Base-by-base conservation (phyloP, 2,113 vertebrate genomes). In the Ceuthmochares aereus region DNA sequence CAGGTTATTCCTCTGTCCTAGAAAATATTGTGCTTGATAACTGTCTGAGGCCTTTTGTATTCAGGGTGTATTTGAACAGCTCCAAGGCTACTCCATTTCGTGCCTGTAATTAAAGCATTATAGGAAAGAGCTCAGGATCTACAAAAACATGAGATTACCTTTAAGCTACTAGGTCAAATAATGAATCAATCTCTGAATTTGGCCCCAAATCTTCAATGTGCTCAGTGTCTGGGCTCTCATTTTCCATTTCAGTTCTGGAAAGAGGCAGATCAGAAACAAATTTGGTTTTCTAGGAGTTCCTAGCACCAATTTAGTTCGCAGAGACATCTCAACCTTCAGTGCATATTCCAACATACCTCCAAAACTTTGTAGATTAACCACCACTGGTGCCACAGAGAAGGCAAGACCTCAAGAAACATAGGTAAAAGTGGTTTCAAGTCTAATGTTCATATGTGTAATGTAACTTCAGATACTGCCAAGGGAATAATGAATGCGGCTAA, bases 311-410 rank as follows among this genome's bases (percentile, higher is more conserved):
- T 87, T 34, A 45, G 4, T 21, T 56, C 45, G 49, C 49, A 40
- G 1, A 32, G 42, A 17, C 32, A 12, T 36, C 25, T 81, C 49
- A 36, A 4, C 32, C 29, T 89, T 66, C 54, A 32, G 15, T 17
- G 13, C 1, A 4, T 21, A 15, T 34, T 52, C 26, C 73, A 14
- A 49, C 19, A 7, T 0, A 0, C 4, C 5, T 14, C 27, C 13
- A 84, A 11, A 68, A 6, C 3, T 45, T 54, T 20, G 15, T 42
- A 69, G 30, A 20, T 87, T 89, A 25, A 34, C 43, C 30, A 36
- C 40, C 25, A 4, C 23, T n/a, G 36, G 13, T 62, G 47, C 20
- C 34, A 3, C 2, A 36, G 22, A 47, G 51, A 78, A 45, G 37
- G 21, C 9, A 59, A 9, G 8, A 78, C 15, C 52, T 79, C 56